Conservation (phyloP, 2,888 invertebrate genomes). For the Caenorhabditis japonica region DNA sequence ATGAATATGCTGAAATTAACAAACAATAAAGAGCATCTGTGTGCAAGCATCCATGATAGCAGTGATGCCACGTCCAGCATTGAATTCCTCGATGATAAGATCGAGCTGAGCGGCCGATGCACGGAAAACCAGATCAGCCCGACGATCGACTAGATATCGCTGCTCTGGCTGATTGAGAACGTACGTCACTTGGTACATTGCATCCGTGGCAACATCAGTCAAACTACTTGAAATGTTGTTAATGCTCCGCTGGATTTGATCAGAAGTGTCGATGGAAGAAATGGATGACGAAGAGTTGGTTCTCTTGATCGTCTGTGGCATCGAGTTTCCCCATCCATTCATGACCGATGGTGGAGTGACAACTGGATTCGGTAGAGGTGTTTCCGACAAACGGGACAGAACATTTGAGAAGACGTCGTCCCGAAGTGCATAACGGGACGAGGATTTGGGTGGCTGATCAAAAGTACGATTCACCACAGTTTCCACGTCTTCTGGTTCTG, state of each 20-base stretch:
- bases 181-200: conserved; percentile 54
- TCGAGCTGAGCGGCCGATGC: conserved; percentile 50
- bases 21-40: conserved; percentile 48
- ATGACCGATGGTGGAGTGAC: conserved; percentile 11
- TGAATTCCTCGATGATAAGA: conserved; percentile 35
- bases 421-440: conserved; percentile 38
- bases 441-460: neutral
- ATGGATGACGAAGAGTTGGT: conserved; percentile 61
- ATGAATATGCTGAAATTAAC: neutral
- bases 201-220: conserved; percentile 61
- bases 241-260: conserved; percentile 67
- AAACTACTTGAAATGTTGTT: conserved; percentile 64
- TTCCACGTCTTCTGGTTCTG: conserved; percentile 22
- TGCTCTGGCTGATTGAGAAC: conserved; percentile 49
- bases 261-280: conserved; percentile 61
- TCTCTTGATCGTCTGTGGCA: conserved; percentile 35
- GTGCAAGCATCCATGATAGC: conserved; percentile 43
- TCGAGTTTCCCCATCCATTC: conserved; percentile 17
- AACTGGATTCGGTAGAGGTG: neutral
- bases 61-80: conserved; percentile 24
- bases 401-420: conserved; percentile 22
- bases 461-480: neutral
- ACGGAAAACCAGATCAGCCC: conserved; percentile 46
- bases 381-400: neutral
- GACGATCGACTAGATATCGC: conserved; percentile 45